These are phyloP conservation scores for Scaptomyza reducta DNA, from an alignment of 2,888 invertebrate genomes.

Conservation along the genomic window DNA sequence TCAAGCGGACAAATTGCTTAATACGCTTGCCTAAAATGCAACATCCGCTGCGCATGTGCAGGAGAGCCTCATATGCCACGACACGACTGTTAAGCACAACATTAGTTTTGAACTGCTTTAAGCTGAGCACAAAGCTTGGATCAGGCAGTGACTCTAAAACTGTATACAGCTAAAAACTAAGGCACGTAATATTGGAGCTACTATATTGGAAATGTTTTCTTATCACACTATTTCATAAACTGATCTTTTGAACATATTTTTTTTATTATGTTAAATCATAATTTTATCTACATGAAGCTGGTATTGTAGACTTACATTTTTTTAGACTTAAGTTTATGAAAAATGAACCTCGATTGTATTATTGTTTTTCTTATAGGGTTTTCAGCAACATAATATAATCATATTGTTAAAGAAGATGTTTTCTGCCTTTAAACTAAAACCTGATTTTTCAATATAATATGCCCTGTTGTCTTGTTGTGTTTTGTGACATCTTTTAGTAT, in stretches of 20 bases:
- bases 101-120: neutral
- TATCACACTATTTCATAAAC: too few relatives aligned
- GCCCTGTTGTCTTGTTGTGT: slow-evolving; percentile 24
- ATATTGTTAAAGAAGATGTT: neutral
- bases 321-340: too few relatives aligned
- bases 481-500: slow-evolving; percentile 7
- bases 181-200: neutral
- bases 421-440: slow-evolving; percentile 10
- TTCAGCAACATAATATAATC: neutral
- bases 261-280: too few relatives aligned
- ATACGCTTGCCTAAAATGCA: slow-evolving; percentile 35
- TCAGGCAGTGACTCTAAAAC: neutral
- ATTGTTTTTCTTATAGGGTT: neutral
- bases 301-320: too few relatives aligned
- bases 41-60: slow-evolving; percentile 52
- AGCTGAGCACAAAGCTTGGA: neutral
- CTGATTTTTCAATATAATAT: slow-evolving; percentile 31
- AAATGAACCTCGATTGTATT: neutral
- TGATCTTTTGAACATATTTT: too few relatives aligned
- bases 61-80: slow-evolving; percentile 2
- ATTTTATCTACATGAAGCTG: too few relatives aligned
- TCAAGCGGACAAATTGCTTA: slow-evolving; percentile 64
- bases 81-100: slow-evolving; percentile 27
- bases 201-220: neutral
- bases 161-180: too few relatives aligned